Base-by-base conservation (phyloP, 2,797 vertebrate species). In the Smutsia temminckii region DNA sequence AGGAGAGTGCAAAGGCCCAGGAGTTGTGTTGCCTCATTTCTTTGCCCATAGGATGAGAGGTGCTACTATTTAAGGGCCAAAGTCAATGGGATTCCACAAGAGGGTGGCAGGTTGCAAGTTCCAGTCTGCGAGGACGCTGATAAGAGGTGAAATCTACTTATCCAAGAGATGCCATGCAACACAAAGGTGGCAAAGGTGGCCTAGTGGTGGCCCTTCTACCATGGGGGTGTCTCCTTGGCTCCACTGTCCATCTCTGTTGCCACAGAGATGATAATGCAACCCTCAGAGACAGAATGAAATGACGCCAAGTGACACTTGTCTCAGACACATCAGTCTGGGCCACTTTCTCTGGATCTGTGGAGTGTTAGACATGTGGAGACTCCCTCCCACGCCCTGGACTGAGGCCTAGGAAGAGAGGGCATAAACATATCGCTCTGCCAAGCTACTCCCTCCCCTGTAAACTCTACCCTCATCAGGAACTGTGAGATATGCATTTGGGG, bases 351-450 rank as follows among this genome's bases (percentile, higher is more conserved):
- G 53, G 55, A 49, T 63, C n/a, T 64, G 18, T 17, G 55, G 46
- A 42, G 8, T 71, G 20, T 17, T n/a, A 2, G 77, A 23, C 11
- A 18, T 46, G 5, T 2, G 29, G 72, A 68, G 64, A n/a, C 32
- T 10, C 32, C 32, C 12, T n/a, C 20, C 17, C 34, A 9, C 32
- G 18, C 40, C 2, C 2, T 18, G 14, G 72, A 69, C 61, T n/a
- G 59, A 42, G 55, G 17, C 55, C 13, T 10, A 20, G 53, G 27
- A 53, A 84, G 68, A 72, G n/a, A 37, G 34, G 9, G 1, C 18
- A 4, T 14, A 29, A 25, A 2, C n/a, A 32, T 3, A 4, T 17
- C 3, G 27, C 8, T 3, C 21, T 0, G 13, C 37, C 20, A 20
- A 34, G n/a, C 29, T 20, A 1, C 3, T 18, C 37, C 20, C 27